Base-by-base conservation (phyloP, 2,113 vertebrate genomes). In the Ictidomys tridecemlineatus region DNA sequence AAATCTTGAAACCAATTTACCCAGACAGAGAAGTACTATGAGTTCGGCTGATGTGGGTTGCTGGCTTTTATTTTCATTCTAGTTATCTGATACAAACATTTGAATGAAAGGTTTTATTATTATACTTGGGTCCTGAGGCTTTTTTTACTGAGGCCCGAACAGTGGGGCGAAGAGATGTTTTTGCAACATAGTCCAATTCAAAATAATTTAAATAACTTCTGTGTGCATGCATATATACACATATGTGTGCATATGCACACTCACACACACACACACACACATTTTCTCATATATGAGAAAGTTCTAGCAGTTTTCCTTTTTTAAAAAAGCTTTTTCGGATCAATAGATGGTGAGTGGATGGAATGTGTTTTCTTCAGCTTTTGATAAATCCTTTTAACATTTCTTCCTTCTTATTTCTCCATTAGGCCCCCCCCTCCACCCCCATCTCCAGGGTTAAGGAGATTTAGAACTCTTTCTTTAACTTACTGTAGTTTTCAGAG, bases 21-120 rank as follows among this genome's bases (percentile, higher is more conserved):
- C 14, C 77, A 69, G 72, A 87, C 4, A 63, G 65, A 78, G 83
- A 77, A 76, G 69, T 63, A 48, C 9, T 24, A 14, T 24, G 20
- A 48, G 65, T 42, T 88, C 42, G 37, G 42, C 30, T 74, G 48
- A 16, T 34, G n/a, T 51, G 48, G 32, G 85, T 26, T 94, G 51
- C 42, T 94, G 56, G 34, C 56, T 84, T 88, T 87, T 76, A 77
- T 73, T 91, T 65, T 96, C 85, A 24, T 73, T 95, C 42, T n/a
- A 78, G 51, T 91, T 94, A 85, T 97, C 86, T 93, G 95, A 97
- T 91, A 91, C 56, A 97, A 67, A 92, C 67, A 95, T 87, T 67
- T n/a, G 22, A 92, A 34, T 58, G 32, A 69, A 79, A 92, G 91
- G 86, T 94, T 45, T 96, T 93, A 89, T 89, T 34, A 34, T 37